Evolutionary conservation across 2,113 vertebrate genomes (phyloP).

Genomic region (Psephotus haematonotus): DNA sequence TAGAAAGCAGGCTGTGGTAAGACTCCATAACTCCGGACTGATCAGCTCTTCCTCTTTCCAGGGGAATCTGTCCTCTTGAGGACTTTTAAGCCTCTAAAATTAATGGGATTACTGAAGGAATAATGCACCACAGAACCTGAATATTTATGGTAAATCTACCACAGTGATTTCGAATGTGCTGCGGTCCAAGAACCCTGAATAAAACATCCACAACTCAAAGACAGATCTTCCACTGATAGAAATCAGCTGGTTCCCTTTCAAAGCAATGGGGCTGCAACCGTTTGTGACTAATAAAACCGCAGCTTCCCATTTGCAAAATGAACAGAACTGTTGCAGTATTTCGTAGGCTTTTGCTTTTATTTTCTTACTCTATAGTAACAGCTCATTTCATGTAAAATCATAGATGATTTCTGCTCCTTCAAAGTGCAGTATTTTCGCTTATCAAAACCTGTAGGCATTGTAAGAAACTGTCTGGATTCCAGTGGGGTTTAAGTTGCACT

Average conservation of each 20-base stretch:
- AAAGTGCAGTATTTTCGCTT: background rate
- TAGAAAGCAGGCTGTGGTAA: background rate
- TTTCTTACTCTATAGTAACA: constrained; percentile 49
- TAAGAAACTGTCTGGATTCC: background rate
- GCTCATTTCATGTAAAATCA: constrained; percentile 44
- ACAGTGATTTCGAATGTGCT: background rate
- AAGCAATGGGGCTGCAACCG: background rate
- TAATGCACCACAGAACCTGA: background rate
- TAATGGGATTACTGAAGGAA: background rate
- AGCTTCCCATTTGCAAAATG: background rate
- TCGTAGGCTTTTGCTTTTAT: background rate
- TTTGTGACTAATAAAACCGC: constrained; percentile 4
- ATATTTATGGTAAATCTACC: constrained; percentile 24
- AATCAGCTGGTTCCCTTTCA: constrained; percentile 3
- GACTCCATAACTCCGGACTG: background rate
- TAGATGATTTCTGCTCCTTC: constrained; percentile 31
- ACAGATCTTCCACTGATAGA: background rate
- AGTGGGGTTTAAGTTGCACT: constrained; percentile 6
- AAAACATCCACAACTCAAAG: background rate
- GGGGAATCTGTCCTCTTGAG: background rate
- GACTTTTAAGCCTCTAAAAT: background rate
- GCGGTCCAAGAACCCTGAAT: constrained; percentile 4
- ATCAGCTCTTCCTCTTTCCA: background rate
- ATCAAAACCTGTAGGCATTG: constrained; percentile 8
- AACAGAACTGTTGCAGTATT: background rate